Evolutionary conservation across 1,140 invertebrate species (phyloP).

Genomic region (Eubasilissa regina): DNA sequence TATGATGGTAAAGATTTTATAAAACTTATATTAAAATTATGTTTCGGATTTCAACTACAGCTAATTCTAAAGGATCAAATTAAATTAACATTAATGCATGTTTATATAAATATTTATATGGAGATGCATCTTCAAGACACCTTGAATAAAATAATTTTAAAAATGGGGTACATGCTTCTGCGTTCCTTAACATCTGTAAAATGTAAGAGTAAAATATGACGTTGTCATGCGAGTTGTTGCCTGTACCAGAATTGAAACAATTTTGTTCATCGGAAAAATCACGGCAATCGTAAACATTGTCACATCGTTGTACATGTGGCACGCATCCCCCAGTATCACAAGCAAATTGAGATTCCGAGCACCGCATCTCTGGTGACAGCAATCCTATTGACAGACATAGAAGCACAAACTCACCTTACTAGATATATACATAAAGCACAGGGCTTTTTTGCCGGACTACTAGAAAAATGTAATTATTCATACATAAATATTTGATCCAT

Average conservation of each 20-base stretch:
- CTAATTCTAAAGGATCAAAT: slow-evolving; percentile 24
- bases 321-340: slow-evolving; percentile 79
- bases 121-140: slow-evolving; percentile 27
- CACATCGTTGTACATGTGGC: slow-evolving; percentile 82
- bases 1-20: too few relatives aligned
- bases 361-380: slow-evolving; percentile 53
- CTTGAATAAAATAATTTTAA: slow-evolving; percentile 9
- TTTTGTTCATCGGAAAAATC: slow-evolving; percentile 94
- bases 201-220: slow-evolving; percentile 22
- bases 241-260: slow-evolving; percentile 77
- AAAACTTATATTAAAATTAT: not conserved
- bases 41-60: slow-evolving; percentile 8
- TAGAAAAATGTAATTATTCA: too few relatives aligned
- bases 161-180: slow-evolving; percentile 33
- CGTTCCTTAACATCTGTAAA: slow-evolving; percentile 17
- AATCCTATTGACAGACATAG: slow-evolving; percentile 48
- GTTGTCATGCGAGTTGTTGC: slow-evolving; percentile 23
- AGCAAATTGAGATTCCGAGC: slow-evolving; percentile 76
- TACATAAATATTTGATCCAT: too few relatives aligned
- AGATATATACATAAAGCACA: not conserved
- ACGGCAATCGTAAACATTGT: slow-evolving; percentile 90
- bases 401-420: slow-evolving; percentile 33
- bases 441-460: too few relatives aligned
- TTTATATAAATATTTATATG: slow-evolving; percentile 6
- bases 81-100: slow-evolving; percentile 24